phyloP scores from a whole-genome alignment of 2,113 vertebrate species.

The Nibea coibor region DNA sequence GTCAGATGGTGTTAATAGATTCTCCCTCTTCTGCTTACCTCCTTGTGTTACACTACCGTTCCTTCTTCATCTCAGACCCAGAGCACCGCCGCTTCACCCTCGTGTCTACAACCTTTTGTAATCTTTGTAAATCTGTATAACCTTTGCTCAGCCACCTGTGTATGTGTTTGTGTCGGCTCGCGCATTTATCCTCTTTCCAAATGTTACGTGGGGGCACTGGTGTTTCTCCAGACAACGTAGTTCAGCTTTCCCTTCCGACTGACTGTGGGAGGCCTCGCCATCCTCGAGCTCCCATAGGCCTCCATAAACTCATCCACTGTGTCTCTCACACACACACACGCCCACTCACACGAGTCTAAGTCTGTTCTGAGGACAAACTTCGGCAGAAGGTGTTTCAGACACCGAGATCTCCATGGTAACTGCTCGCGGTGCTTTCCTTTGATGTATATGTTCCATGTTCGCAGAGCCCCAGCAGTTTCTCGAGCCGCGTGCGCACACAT shows the following conservation, averaged over 20 bases:
- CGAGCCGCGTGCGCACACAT: background rate
- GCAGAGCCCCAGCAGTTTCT: conserved; percentile 21
- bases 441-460: conserved; percentile 50
- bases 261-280: conserved; percentile 14
- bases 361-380: conserved; percentile 49
- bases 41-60: background rate
- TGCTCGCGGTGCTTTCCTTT: conserved; percentile 42
- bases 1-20: background rate
- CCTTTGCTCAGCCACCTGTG: conserved; percentile 15
- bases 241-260: conserved; percentile 22
- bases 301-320: conserved; percentile 23
- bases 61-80: background rate
- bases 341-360: conserved; percentile 11
- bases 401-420: conserved; percentile 72
- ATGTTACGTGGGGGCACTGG: background rate
- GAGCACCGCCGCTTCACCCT: conserved; percentile 2
- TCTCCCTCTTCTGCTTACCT: background rate
- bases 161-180: background rate
- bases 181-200: conserved; percentile 16
- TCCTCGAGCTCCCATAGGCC: conserved; percentile 11
- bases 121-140: conserved; percentile 33
- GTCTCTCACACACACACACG: conserved; percentile 14
- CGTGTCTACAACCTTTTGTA: conserved; percentile 32
- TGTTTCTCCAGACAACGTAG: conserved; percentile 17
- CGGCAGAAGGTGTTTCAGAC: conserved; percentile 50